Base-by-base conservation (phyloP, 64 coral and sea anemone genomes). In the Porites australiensis region DNA sequence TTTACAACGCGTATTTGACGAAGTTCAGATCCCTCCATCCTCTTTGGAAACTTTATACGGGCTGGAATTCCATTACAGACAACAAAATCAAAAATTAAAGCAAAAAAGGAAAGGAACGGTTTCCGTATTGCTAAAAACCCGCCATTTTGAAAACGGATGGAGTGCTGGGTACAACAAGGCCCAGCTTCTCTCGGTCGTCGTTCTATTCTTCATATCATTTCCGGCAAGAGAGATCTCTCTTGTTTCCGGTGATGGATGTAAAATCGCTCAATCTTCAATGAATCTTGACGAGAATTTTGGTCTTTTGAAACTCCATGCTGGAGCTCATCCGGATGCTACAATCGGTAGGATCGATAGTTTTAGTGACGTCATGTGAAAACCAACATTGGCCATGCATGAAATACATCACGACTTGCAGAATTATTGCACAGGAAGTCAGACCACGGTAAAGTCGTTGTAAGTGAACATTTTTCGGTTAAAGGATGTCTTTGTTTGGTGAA, bases 401-500 rank as follows among this genome's bases (percentile, higher is more conserved):
- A 37, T 37, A 8, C 11, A 9, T 23, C 6, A 23, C 4, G 20
- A 11, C 6, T 4, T 10, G 67, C 27, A 37, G 27, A 0, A 37
- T 37, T 37, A 37, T 37, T 37, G 27, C 27, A 37, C 27, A 37
- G 27, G 27, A 37, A 37, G 27, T 37, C 27, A 37, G 27, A 37
- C 27, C 27, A 37, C 27, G 27, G 27, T 0, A 37, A 37, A 37
- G 27, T 37, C 27, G 27, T 37, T 37, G 27, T 37, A 37, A 37
- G 27, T 37, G 27, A 37, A 37, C 27, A 37, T 37, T 37, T 37
- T 37, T 37, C 27, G 27, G 0, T 37, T 13, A 16, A 82, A 3
- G 62, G 44, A 88, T 88, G 86, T 75, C 86, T 75, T 64, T 88
- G 6, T 60, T 88, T 20, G 86, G 70, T 46, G 73, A 88, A 75